phyloP scores from a whole-genome alignment of 2,888 invertebrate genomes.

The Yponomeuta evonymella region DNA sequence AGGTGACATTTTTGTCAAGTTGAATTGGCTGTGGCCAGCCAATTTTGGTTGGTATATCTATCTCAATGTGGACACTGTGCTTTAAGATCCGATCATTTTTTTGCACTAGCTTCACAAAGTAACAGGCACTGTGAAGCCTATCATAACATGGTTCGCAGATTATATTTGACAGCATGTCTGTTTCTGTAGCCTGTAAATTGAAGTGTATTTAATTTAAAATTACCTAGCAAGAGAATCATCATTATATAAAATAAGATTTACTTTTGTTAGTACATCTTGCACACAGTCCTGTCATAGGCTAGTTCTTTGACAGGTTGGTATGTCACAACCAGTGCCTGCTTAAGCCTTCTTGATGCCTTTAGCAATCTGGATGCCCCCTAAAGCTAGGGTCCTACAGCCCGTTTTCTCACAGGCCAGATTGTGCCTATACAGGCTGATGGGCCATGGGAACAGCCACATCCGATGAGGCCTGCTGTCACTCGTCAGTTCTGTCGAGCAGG shows the following conservation, averaged over 20 bases:
- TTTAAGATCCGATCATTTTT: slow-evolving; percentile 38
- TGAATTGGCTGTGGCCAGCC: slow-evolving; percentile 62
- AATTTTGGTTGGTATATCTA: slow-evolving; percentile 21
- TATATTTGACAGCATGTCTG: slow-evolving; percentile 47
- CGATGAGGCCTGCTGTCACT: too few species aligned
- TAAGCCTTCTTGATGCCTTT: too few species aligned
- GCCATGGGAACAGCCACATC: too few species aligned
- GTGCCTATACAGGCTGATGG: too few species aligned
- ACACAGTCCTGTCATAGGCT: too few species aligned
- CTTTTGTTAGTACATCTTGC: too few species aligned
- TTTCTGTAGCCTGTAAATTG: slow-evolving; percentile 40
- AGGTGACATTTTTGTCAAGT: slow-evolving; percentile 42
- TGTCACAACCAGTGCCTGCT: too few species aligned
- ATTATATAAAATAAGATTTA: neutral
- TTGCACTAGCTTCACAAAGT: slow-evolving; percentile 39
- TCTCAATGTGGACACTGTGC: slow-evolving; percentile 14
- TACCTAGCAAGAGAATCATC: neutral
- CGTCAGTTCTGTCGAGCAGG: too few species aligned
- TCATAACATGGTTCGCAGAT: slow-evolving; percentile 48
- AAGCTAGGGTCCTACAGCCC: too few species aligned
- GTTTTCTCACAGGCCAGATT: too few species aligned
- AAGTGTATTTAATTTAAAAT: neutral
- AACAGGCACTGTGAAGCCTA: slow-evolving; percentile 41
- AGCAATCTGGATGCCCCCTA: too few species aligned
- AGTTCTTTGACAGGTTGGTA: too few species aligned